Base-by-base conservation (phyloP, 2,888 invertebrate species). In the Catocala sponsa region DNA sequence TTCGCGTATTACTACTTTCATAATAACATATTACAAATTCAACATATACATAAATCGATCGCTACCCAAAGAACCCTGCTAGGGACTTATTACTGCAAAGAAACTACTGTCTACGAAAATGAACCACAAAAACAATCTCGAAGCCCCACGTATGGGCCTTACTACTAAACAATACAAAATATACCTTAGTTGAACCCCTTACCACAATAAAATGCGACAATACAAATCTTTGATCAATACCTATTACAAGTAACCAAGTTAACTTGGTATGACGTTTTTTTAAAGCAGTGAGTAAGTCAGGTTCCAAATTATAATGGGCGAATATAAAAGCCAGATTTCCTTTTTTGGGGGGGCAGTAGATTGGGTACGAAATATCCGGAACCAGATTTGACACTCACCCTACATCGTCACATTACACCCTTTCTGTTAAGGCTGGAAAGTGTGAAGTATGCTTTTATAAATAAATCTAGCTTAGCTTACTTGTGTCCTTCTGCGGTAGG, bases 351-450 rank as follows among this genome's bases (percentile, higher is more conserved):
- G 84, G 83, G 74, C 81, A 83, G 85, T 88, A 86, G 85, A 88
- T 88, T 86, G 86, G 85, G 85, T 83, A 81, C 78, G 81, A 86
- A 89, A 86, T 84, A 84, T 83, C 82, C 85, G 83, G 83, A 87
- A 85, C 87, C 86, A 85, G 85, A 88, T 90, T 90, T 89, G 89
- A 90, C 89, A 89, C 86, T 86, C 83, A 76, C 80, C 82, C 86
- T 85, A 85, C 86, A 87, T 87, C 81, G 86, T 85, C 85, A 86
- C 83, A 85, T 88, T 86, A 87, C 80, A 84, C 83, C 85, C 78
- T 82, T 83, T 76, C 63, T 74, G 76, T 65, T 80, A 65, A 77
- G 59, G 82, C 57, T 79, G n/a, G 35, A 6, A 58, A 61, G 63
- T 76, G 51, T 85, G 80, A 74, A 86, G 49, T 42, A 35, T 58